Base-by-base conservation (phyloP, 2,113 vertebrate genomes). In the Glaucomys volans region DNA sequence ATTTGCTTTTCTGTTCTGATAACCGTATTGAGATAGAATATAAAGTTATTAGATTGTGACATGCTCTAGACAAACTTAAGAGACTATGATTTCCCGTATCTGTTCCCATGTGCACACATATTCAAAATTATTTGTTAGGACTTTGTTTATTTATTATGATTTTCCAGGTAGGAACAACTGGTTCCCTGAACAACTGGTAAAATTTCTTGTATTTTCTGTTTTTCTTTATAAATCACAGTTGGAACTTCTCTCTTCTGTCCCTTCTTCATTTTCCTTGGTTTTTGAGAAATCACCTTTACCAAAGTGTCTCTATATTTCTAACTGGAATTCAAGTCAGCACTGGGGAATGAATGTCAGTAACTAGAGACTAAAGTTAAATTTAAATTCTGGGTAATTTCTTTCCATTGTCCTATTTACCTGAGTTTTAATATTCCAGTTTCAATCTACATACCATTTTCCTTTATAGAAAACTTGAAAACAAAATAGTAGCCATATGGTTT, bases 401-500 rank as follows among this genome's bases (percentile, higher is more conserved):
- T 77, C 18, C 42, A 28, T 76, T 91, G 6, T 52, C 8, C 9
- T 13, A 9, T 2, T 90, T 54, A 50, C 0, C 32, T 10, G 37
- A 47, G 3, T 22, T 88, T 69, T 20, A 67, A 17, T 13, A 67
- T 64, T 85, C 8, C 1, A 42, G 18, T 76, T 94, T 87, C 13
- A 40, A 9, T 76, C 88, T 59, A 69, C 30, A 40, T 71, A 47
- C 8, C 20, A 47, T 69, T 83, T 3, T 74, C 32, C 30, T 86
- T 91, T 67, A 12, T 3, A 67, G 26, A 94, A 93, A 90, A 89
- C 12, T 91, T 40, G 47, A 77, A 86, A 81, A 59, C 57, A 80
- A 80, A 54, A 64, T n/a, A 8, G 13, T 40, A 94, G 4, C 8
- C 18, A 75, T 9, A 54, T 10, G 18, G 4, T 40, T 95, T 80